phyloP scores from a whole-genome alignment of 2,888 invertebrate species.

The Sinelater perroti region DNA sequence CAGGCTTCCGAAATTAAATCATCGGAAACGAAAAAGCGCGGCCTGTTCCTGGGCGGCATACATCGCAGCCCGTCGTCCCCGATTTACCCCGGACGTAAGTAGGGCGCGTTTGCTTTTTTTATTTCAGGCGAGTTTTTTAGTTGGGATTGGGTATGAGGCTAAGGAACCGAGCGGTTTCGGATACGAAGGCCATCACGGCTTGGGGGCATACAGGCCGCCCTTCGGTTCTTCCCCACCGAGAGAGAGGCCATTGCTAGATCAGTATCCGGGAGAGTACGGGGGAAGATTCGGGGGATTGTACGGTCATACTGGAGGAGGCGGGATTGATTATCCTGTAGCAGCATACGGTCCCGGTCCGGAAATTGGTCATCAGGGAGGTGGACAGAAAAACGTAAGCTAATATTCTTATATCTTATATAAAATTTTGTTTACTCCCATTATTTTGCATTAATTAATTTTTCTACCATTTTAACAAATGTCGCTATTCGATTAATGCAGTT shows the following conservation, averaged over 20 bases:
- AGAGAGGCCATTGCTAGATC: neutral
- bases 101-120: neutral
- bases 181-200: neutral
- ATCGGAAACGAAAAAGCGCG: slow-evolving; percentile 3
- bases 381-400: slow-evolving; percentile 7
- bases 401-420: too few relatives aligned
- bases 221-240: too few relatives aligned
- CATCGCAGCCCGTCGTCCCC: neutral
- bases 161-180: neutral
- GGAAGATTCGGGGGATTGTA: slow-evolving; percentile 20
- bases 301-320: slow-evolving; percentile 39
- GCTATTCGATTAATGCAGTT: too few relatives aligned
- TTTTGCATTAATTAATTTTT: too few relatives aligned
- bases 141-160: neutral
- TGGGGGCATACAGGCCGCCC: too few relatives aligned
- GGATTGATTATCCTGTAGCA: slow-evolving; percentile 18
- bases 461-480: too few relatives aligned
- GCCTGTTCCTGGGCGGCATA: neutral
- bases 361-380: slow-evolving; percentile 7
- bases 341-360: neutral
- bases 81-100: slow-evolving; percentile 1
- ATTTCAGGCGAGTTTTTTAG: slow-evolving; percentile 2
- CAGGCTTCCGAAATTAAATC: neutral
- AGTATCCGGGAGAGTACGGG: slow-evolving; percentile 15
- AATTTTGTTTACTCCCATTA: too few relatives aligned